Base-by-base conservation (phyloP, 2,888 invertebrate genomes). In the Beris chalybata region DNA sequence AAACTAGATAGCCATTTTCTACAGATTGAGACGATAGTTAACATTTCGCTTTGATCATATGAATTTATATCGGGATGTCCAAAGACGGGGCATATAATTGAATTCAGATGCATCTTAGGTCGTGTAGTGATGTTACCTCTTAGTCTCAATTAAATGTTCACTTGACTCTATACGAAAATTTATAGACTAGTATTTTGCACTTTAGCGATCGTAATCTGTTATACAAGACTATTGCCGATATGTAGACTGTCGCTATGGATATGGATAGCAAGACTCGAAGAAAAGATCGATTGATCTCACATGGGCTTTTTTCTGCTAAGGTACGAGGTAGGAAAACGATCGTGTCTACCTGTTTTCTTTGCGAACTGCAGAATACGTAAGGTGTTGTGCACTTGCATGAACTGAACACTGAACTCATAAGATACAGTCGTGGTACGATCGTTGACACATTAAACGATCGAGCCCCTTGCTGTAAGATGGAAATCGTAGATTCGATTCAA, bases 361-460 rank as follows among this genome's bases (percentile, higher is more conserved):
- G 48, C 7, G 47, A 22, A 22, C 11, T 59, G 13, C 13, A 30
- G 47, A 48, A 48, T 47, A 15, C 12, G 48, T 31, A 29, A 58
- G 57, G 57, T 58, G 57, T 48, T 59, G 47, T 30, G 47, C 58
- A 59, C 58, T 59, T 59, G 47, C 47, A 59, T 12, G n/a, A 30
- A 48, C 48, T 47, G 31, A 59, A 44, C 47, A 15, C 45, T 6
- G 15, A 31, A 59, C 47, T 15, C 48, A 59, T 59, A 38, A 9
- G 22, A 22, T 22, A 38, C 3, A 38, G 47, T 59, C 58, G 22
- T 47, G 58, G 47, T 30, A 47, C 43, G 58, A 59, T 43, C 29
- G 58, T 48, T 59, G 58, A 59, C 58, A 59, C 47, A 59, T 59
- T 59, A 48, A 47, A 59, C 48, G 58, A 59, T 59, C 31, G 11